Evolutionary conservation across 2,888 invertebrate species (phyloP), one percentile per base, ranked within the genome.

Genomic region (Ellobium chinense): DNA sequence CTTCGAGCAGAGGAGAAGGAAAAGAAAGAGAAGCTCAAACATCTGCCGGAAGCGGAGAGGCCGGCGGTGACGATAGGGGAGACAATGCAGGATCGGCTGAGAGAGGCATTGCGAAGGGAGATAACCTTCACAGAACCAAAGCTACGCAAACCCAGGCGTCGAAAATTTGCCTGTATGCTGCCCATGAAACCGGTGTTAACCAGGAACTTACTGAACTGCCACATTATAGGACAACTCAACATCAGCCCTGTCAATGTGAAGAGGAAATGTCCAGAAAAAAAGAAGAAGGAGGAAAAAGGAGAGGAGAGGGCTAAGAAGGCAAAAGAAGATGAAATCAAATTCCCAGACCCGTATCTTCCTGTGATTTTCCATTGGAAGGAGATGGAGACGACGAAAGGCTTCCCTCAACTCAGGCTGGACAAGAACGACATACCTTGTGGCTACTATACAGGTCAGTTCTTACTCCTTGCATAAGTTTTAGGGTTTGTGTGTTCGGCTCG

Each of bases 361-460:
- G 66, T 80, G 29, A 60, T 80, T 5, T 74, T 80, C 18, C 74
- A 74, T 60, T 80, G 80, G 80, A 68, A 74, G 37, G 36, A 80
- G 31, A 80, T 80, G 80, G 74, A 74, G 31, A 27, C 21, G 12
- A 80, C 54, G 9, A n/a, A 3, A 2, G 80, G 80, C 21, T 74
- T 68, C 31, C 72, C 72, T 0, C 80, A 34, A 12, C 54, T 66
- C 18, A 74, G 56, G 37, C 29, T 77, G 1, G 68, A 58, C 9
- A 56, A 37, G 14, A 21, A 65, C 1, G 36, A 56, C 54, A 4
- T 21, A 7, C 62, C 62, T 21, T 74, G 74, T 63, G 74, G 74
- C 9, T 74, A 74, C n/a, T 74, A 63, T n/a, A 36, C 58, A 9
- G 63, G 46, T 21, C 46, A 63, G 31, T 2, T 5, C 9, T 12